Conservation (phyloP, 2,113 vertebrate genomes). For the Drymodes brunneopygia region DNA sequence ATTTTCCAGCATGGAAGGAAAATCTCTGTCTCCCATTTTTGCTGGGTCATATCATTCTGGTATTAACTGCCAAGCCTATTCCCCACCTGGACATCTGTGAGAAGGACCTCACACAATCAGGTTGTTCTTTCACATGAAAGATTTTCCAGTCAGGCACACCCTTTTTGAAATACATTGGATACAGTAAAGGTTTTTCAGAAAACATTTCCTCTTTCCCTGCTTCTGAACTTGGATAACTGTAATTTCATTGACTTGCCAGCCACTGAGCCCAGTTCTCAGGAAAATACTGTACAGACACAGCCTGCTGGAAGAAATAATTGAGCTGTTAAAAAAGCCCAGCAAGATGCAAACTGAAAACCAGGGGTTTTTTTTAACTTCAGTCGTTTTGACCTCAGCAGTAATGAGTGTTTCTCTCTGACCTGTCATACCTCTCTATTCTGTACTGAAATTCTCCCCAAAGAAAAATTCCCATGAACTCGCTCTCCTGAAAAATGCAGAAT, state of each 20-base stretch:
- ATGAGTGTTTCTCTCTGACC: neutral
- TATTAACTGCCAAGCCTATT: neutral
- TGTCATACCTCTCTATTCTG: neutral
- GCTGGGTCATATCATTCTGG: neutral
- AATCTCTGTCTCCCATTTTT: neutral
- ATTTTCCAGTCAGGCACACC: neutral
- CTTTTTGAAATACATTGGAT: neutral
- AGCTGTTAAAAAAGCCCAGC: neutral
- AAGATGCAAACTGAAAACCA: neutral
- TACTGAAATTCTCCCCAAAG: neutral
- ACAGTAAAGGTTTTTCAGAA: neutral
- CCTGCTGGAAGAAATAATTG: neutral
- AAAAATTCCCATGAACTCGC: neutral
- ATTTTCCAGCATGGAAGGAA: neutral
- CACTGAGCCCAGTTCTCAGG: neutral
- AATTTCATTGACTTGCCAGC: neutral
- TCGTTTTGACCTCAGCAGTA: neutral
- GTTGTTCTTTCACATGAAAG: neutral
- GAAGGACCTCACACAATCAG: constrained; percentile 36
- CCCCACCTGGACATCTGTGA: neutral
- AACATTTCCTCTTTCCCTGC: neutral
- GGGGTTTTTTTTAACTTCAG: neutral
- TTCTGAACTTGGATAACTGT: neutral
- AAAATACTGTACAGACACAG: neutral
- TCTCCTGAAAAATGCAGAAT: neutral